Conservation (phyloP, 2,888 invertebrate species). For the Drosophila mulleri region DNA sequence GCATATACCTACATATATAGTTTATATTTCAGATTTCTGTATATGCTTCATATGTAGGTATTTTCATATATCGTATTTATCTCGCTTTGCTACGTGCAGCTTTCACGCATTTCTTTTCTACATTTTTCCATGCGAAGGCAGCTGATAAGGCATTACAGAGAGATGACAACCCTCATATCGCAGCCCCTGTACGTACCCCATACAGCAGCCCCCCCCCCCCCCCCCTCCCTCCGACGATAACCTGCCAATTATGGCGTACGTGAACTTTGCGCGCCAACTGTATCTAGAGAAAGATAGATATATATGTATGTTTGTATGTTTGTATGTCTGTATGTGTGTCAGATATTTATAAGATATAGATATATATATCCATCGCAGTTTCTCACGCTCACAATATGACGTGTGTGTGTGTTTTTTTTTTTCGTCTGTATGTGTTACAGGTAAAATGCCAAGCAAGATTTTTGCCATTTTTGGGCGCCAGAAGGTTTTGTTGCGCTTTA, state of each 20-base stretch:
- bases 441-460: conserved; percentile 74
- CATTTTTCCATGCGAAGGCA: conserved; percentile 37
- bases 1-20: not conserved
- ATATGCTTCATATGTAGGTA: not conserved
- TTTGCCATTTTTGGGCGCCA: conserved; percentile 76
- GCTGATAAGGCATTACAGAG: conserved; percentile 59
- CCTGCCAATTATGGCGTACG: conserved; percentile 54
- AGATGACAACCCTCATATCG: not conserved
- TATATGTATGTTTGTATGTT: not conserved
- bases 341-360: conserved; percentile 17
- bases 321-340: conserved; percentile 15
- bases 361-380: conserved; percentile 62
- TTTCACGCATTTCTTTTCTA: conserved; percentile 20
- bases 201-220: not conserved
- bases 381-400: conserved; percentile 76
- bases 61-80: conserved; percentile 16
- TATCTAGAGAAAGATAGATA: conserved; percentile 28
- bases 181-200: not conserved
- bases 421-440: conserved; percentile 43
- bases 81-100: conserved; percentile 57
- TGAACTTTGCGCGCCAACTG: conserved; percentile 62
- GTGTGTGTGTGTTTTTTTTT: conserved; percentile 15
- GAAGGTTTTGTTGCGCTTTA: conserved; percentile 65
- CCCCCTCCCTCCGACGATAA: conserved; percentile 34
- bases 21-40: not conserved